Percentiles rank a stretch among this genome's conserved stretches.
Evolutionary conservation across 2,113 vertebrate genomes (phyloP).

Genomic region (Tyto alba): DNA sequence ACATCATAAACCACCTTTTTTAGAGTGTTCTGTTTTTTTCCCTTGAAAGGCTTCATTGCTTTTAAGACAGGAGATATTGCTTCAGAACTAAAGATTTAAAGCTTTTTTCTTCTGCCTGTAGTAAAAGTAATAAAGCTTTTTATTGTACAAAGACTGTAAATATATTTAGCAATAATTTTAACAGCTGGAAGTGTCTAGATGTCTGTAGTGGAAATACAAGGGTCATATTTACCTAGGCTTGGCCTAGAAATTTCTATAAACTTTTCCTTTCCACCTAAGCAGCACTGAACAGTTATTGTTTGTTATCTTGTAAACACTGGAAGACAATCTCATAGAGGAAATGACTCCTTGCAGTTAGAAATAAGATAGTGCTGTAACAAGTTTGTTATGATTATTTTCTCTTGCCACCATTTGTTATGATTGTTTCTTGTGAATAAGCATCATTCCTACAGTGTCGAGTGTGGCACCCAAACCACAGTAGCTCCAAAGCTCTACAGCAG

Average conservation of each 20-base stretch:
- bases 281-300: background rate
- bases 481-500: background rate
- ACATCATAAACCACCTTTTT: slow-evolving; percentile 61
- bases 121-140: slow-evolving; percentile 73
- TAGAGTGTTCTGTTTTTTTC: slow-evolving; percentile 19
- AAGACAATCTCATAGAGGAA: slow-evolving; percentile 6
- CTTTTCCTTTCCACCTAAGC: background rate
- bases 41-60: slow-evolving; percentile 66
- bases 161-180: slow-evolving; percentile 73
- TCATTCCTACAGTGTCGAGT: background rate
- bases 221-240: slow-evolving; percentile 26
- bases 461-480: background rate
- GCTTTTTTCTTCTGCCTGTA: slow-evolving; percentile 63
- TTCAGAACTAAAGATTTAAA: slow-evolving; percentile 74
- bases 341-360: background rate
- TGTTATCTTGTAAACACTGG: slow-evolving; percentile 20
- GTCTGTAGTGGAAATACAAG: slow-evolving; percentile 58
- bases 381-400: background rate
- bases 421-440: background rate
- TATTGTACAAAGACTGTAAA: slow-evolving; percentile 70
- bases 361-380: background rate
- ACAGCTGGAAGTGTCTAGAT: slow-evolving; percentile 57
- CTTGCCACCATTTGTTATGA: background rate
- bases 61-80: slow-evolving; percentile 68
- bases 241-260: slow-evolving; percentile 41